Base-by-base conservation (phyloP, 2,797 vertebrate genomes). In the Acanthopagrus latus region DNA sequence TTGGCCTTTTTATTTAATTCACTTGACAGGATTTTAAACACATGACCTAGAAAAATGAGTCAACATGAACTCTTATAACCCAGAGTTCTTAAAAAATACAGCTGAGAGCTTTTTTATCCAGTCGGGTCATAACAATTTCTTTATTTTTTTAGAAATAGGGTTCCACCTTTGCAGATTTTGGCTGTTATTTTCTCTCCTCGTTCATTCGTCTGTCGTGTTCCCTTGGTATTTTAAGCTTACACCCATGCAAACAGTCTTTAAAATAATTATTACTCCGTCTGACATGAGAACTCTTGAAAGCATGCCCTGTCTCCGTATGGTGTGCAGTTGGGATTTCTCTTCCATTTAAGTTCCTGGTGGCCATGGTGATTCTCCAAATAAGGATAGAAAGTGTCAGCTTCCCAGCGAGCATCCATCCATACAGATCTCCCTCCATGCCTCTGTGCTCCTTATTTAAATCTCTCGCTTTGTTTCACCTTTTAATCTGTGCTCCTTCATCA, bases 331-430 rank as follows among this genome's bases (percentile, higher is more conserved):
- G n/a, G 67, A 33, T 10, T 33, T 71, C 21, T 72, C 7, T 65
- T 65, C 23, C n/a, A 29, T 59, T 50, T 55, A 56, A 81, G 29
- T 57, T 69, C 57, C 33, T 78, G 43, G 65, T 77, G 27, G 69
- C 78, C 57, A 77, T 85, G 74, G 74, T 43, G 46, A 86, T 73
- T 78, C 46, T 80, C 87, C 84, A 90, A 89, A 91, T 82, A 89
- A 83, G 76, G 82, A 67, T 57, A 81, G 59, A 82, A 80, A 84
- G 76, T 79, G 80, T 82, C 73, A 67, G 55, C 66, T 82, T 76
- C 78, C 65, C 57, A 81, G 65, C n/a, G 80, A 64, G 67, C 83
- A 77, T 52, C 56, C 82, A 80, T 72, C 56, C 82, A 80, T 72
- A 74, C 81, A 75, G 64, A 68, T 71, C 75, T 74, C 44, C 47